Evolutionary conservation across 2,113 vertebrate genomes (phyloP).

Genomic region (Taurulus bubalis): DNA sequence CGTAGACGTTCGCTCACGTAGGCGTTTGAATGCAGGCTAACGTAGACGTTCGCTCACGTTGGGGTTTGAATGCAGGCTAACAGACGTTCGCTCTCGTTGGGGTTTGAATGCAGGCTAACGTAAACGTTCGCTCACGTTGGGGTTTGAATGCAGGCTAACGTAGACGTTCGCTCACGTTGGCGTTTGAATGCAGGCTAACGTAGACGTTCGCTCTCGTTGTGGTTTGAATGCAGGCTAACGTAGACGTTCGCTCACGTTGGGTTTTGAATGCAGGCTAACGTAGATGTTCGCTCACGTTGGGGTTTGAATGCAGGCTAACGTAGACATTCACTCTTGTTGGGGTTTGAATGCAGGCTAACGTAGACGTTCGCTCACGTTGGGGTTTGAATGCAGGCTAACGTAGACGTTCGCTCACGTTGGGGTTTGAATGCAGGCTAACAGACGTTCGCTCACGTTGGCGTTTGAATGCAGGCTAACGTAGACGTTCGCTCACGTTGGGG

Average conservation of each 20-base stretch:
- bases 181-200: too few species aligned
- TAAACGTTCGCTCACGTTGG: not conserved
- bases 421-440: too few species aligned
- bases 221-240: too few species aligned
- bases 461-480: too few species aligned
- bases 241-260: not conserved
- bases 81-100: not conserved
- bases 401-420: not conserved
- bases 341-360: too few species aligned
- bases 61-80: too few species aligned
- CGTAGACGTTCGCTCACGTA: not conserved
- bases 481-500: not conserved
- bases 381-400: too few species aligned
- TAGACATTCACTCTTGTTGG: not conserved
- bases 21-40: too few species aligned
- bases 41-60: not conserved
- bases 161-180: not conserved
- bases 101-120: too few species aligned
- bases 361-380: not conserved
- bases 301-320: too few species aligned
- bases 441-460: not conserved
- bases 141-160: too few species aligned
- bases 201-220: not conserved
- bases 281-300: not conserved
- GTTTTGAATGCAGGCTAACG: too few species aligned